Base-by-base conservation (phyloP, 2,797 vertebrate genomes). In the Peromyscus nudipes region DNA sequence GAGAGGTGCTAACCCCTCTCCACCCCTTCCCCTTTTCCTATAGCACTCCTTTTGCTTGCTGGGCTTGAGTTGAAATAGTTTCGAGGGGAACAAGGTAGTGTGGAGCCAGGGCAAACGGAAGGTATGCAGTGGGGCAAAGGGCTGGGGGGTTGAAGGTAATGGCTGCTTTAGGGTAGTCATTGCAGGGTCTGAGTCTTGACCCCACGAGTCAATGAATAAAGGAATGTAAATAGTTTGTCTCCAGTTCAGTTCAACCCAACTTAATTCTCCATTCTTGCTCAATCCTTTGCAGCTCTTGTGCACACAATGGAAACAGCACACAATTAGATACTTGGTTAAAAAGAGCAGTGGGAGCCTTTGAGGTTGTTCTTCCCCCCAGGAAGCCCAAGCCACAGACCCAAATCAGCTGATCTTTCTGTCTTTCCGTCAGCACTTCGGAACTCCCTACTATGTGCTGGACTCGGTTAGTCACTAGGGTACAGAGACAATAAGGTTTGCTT, bases 1-100 rank as follows among this genome's bases (percentile, higher is more conserved):
- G 57, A 52, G 95, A 96, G 67, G 69, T 91, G 77, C 93, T 96
- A 92, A 84, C 95, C 79, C 46, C n/a, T 85, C 83, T 73, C 89
- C 87, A 95, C 69, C 76, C 40, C 65, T 95, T 91, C 27, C 92
- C 81, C 52, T 90, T 93, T 75, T 64, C 83, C 49, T 29, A 71
- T 49, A 82, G 49, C 34, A 73, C 34, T 94, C 64, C 65, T 91
- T 97, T 93, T 91, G 83, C 89, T 96, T 96, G 95, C 86, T 83
- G 92, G 77, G 75, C 89, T 95, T 96, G 52, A 80, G 49, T 23
- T 91, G 91, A 91, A 84, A 92, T 55, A 89, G 46, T 91, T 97
- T 94, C 79, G 16, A 96, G 83, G 89, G 69, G 86, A 91, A 84
- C n/a, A 77, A 17, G 31, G 85, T 86, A 71, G 62, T 89, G 67